Evolutionary conservation across 2,888 invertebrate species (phyloP), one percentile per base, ranked within the genome.

Genomic region (Eretmocerus hayati): DNA sequence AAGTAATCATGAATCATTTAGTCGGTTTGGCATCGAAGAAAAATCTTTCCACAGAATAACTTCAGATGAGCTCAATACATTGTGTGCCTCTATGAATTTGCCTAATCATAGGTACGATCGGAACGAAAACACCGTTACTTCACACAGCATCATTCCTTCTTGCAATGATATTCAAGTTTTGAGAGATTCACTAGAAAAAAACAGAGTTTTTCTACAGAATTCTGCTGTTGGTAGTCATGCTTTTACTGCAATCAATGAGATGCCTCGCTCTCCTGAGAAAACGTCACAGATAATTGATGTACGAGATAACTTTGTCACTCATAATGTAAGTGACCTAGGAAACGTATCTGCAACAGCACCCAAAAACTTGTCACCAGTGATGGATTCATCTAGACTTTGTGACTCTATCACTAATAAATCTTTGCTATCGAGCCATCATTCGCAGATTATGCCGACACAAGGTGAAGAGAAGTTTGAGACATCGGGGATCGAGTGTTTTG

Each of bases 71-170:
- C 32, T 53, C 5, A 44, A 53, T 40, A 50, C 32, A 21, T 36
- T 53, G 26, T 53, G 53, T 38, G 50, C 50, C 18, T 50, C 53
- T 23, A 45, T 53, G 47, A 53, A 53, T 48, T 48, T 53, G 36
- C 53, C 53, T 16, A 42, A 44, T 32, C 42, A 46, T 9, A 53
- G 47, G 35, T 48, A 36, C 36, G 11, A 19, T 13, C 6, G 11
- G 11, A 39, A n/a, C 13, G 40, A 48, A 32, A 50, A n/a, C 35
- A 13, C 18, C 8, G 35, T 13, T 22, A 5, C 16, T 9, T 23
- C 21, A 36, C 32, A 40, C 37, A 30, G 42, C 20, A 48, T 30
- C 15, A 39, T 48, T 42, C 4, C 42, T 18, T 18, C 22, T 4
- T 50, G 44, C 13, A 48, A 48, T 19, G 42, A 50, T 43, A 32